Evolutionary conservation across 2,113 vertebrate genomes (phyloP), one percentile per base, ranked within the genome.

Genomic region (Rhinogobius similis): DNA sequence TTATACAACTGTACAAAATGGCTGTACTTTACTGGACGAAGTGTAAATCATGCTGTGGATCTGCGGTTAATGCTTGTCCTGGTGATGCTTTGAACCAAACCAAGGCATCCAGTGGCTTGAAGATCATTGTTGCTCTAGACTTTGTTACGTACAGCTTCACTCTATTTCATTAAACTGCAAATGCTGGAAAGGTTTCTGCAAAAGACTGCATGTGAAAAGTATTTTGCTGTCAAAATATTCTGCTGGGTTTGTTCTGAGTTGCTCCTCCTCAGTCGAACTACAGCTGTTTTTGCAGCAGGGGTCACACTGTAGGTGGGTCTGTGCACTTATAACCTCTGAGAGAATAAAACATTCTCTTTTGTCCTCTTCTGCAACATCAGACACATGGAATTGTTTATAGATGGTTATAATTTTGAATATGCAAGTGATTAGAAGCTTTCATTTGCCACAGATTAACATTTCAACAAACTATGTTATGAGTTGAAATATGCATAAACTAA

Each of bases 181-280:
- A 53, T 1, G 20, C 16, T 10, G 50, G 10, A 21, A 53, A 23
- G 12, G 50, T 11, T 2, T 26, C 10, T 5, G 14, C 3, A 4
- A 13, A 14, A 56, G 24, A 27, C 5, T 23, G 23, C n/a, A n/a
- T 21, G 13, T 26, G 8, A 56, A 56, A 0, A 56, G 10, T 26
- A 12, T 4, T 11, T 26, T 26, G 23, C 3, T 16, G 32, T n/a
- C 29, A 62, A 14, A 69, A n/a, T 9, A 14, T 21, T 26, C 26
- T 50, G 21, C 38, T 65, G 29, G 21, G 1, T 67, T 36, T 69
- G 43, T 70, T 74, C 48, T 55, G 12, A 23, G 59, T 20, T 18
- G 67, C 13, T 62, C 64, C 62, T 70, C 41, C 14, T 29, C 55
- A 26, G 13, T 9, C 18, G 55, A 6, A 26, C 55, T 18, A 29